These are phyloP conservation scores for Tamias sibiricus DNA, from an alignment of 2,113 vertebrate genomes.

Conservation along the genomic window DNA sequence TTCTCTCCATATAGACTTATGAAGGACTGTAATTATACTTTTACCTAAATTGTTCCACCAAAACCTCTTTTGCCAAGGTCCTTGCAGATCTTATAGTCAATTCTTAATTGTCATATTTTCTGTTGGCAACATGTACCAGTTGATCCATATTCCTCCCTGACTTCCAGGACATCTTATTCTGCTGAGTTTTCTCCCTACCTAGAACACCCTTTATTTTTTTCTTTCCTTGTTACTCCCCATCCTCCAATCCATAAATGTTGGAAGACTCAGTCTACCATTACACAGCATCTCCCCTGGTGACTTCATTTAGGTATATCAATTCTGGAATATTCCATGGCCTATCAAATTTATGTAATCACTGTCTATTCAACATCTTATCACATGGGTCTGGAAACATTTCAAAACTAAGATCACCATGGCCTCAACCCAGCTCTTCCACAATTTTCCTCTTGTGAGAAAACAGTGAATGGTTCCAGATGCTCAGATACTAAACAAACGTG, in stretches of 20 bases:
- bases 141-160: neutral
- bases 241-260: neutral
- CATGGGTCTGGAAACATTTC: neutral
- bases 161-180: neutral
- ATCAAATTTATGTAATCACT: neutral
- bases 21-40: neutral
- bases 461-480: neutral
- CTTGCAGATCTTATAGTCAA: neutral
- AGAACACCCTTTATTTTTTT: neutral
- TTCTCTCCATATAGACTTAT: neutral
- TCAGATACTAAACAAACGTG: neutral
- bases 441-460: neutral
- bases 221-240: neutral
- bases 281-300: neutral
- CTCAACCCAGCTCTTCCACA: neutral
- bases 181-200: neutral
- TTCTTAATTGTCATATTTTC: neutral
- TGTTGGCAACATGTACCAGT: neutral
- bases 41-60: neutral
- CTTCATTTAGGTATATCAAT: neutral
- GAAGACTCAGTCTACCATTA: neutral
- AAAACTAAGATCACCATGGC: neutral
- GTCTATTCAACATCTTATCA: neutral
- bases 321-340: neutral
- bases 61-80: neutral